Percentiles rank a stretch among this genome's conserved stretches.
These are phyloP conservation scores for Propsilocerus akamusi DNA, from an alignment of 1,140 invertebrate genomes.

Conservation along the genomic window DNA sequence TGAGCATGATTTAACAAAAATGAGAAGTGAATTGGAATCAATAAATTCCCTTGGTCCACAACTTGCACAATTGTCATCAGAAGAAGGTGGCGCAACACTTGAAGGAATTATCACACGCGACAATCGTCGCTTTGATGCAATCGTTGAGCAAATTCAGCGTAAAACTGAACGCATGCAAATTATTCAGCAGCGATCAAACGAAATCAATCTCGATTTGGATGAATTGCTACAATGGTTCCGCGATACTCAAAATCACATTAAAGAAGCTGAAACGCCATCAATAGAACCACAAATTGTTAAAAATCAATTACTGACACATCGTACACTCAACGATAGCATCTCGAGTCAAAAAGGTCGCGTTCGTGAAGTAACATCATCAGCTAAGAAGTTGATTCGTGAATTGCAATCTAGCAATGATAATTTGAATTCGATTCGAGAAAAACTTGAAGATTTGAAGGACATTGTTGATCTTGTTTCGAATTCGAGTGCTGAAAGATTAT, in stretches of 20 bases:
- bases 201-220: conserved; percentile 87
- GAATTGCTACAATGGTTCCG: conserved; percentile 92
- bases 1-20: conserved; percentile 67
- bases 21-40: conserved; percentile 68
- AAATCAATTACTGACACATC: conserved; percentile 83
- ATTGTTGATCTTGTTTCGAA: conserved; percentile 70
- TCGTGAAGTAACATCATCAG: conserved; percentile 74
- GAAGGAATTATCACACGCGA: conserved; percentile 81
- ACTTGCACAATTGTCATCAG: conserved; percentile 78
- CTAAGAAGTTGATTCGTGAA: conserved; percentile 88
- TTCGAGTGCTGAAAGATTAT: conserved; percentile 62
- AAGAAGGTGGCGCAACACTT: conserved; percentile 79
- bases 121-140: conserved; percentile 83
- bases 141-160: conserved; percentile 87
- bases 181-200: conserved; percentile 71
- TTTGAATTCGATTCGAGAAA: conserved; percentile 56
- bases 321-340: conserved; percentile 88
- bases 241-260: conserved; percentile 66
- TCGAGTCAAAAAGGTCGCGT: conserved; percentile 80
- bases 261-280: conserved; percentile 73
- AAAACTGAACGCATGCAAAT: conserved; percentile 79
- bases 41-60: conserved; percentile 84
- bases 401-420: conserved; percentile 73
- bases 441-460: conserved; percentile 72
- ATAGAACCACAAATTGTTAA: conserved; percentile 76